phyloP scores from a whole-genome alignment of 2,888 invertebrate genomes.

The Timandra comae region DNA sequence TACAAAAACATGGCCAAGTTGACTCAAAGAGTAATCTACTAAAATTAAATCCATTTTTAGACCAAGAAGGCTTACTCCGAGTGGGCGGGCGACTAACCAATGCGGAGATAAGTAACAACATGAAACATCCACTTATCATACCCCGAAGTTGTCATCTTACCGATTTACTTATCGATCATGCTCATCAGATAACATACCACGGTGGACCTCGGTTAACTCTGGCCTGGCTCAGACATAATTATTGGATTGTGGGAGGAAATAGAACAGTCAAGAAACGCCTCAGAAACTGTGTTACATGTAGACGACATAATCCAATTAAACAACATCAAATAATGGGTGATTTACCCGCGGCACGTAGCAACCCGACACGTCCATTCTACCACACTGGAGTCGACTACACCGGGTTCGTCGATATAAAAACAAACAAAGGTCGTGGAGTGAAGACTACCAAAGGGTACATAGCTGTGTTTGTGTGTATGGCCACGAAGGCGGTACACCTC shows the following conservation, averaged over 20 bases:
- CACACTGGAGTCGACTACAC: conserved; percentile 11
- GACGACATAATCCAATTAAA: conserved; percentile 2
- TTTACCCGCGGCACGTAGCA: conserved; percentile 5
- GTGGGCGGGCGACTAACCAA: conserved; percentile 9
- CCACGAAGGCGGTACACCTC: conserved; percentile 25
- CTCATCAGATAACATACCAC: conserved; percentile 7
- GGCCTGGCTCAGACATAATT: conserved; percentile 7
- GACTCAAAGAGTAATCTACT: too few relatives aligned
- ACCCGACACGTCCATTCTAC: conserved; percentile 6
- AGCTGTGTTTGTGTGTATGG: too few relatives aligned
- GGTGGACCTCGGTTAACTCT: conserved; percentile 8
- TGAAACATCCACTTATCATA: conserved; percentile 9
- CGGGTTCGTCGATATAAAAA: conserved; percentile 8
- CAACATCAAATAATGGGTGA: conserved; percentile 10
- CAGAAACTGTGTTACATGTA: conserved; percentile 7
- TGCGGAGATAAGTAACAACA: conserved; percentile 4
- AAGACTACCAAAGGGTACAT: conserved; percentile 19
- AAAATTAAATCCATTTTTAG: conserved; percentile 16
- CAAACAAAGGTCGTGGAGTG: conserved; percentile 16
- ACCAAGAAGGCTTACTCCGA: conserved; percentile 11
- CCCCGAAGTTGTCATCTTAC: conserved; percentile 6
- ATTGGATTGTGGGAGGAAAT: conserved; percentile 13
- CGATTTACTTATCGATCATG: conserved; percentile 9
- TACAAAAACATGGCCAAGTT: conserved; percentile 8
- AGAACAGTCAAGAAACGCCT: conserved; percentile 7